Conservation (phyloP, 2,888 invertebrate species). For the Chouioia cunea region DNA sequence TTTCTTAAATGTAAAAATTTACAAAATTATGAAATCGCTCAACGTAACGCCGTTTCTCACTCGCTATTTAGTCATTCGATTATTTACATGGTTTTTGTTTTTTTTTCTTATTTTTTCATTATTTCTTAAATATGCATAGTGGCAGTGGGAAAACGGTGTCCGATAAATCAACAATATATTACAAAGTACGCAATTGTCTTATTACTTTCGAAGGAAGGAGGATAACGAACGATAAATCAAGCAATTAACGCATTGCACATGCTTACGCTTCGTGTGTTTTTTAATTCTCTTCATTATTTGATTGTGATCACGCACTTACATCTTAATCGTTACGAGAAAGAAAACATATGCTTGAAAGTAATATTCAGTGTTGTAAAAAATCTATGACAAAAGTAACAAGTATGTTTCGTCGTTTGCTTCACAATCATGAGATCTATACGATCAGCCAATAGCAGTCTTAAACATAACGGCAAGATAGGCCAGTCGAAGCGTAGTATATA, state of each 20-base stretch:
- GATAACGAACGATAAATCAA: too few species aligned
- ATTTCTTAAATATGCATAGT: slow-evolving; percentile 32
- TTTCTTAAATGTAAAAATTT: slow-evolving; percentile 45
- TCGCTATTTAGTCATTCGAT: slow-evolving; percentile 21
- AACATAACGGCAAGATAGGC: slow-evolving; percentile 47
- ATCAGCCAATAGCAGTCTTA: slow-evolving; percentile 49
- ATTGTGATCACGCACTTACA: slow-evolving; percentile 4
- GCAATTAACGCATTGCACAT: too few species aligned
- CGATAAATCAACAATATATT: too few species aligned
- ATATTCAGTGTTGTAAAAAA: slow-evolving; percentile 26
- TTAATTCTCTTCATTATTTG: background rate
- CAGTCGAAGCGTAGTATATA: slow-evolving; percentile 34
- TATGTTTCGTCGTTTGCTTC: slow-evolving; percentile 36
- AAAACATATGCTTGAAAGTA: slow-evolving; percentile 31
- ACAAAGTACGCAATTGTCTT: too few species aligned
- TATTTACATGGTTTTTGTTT: slow-evolving; percentile 40
- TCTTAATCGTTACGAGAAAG: slow-evolving; percentile 12
- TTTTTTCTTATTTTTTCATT: slow-evolving; percentile 5
- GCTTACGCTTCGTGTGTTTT: too few species aligned
- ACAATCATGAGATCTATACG: slow-evolving; percentile 37
- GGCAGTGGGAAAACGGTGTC: slow-evolving; percentile 39
- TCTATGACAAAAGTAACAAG: slow-evolving; percentile 31
- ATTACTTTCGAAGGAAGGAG: too few species aligned
- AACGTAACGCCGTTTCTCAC: slow-evolving; percentile 29
- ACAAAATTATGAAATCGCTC: slow-evolving; percentile 44